These are phyloP conservation scores for Anguilla pacifica DNA, from an alignment of 2,797 vertebrate species.

Conservation along the genomic window DNA sequence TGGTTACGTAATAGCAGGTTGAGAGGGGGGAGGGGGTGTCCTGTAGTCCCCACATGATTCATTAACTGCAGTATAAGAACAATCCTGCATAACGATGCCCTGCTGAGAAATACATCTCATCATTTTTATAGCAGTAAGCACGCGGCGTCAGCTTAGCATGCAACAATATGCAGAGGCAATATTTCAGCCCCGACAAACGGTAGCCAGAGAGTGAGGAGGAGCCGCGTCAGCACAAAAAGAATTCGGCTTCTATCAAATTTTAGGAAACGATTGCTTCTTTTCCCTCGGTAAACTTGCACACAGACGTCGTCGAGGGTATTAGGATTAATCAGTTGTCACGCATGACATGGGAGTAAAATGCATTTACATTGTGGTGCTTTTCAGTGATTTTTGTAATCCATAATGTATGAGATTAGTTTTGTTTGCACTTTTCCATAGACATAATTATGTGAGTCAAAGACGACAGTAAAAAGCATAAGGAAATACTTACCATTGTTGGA, in stretches of 20 bases:
- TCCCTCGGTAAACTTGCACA: not conserved
- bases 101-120: slow-evolving; percentile 25
- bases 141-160: slow-evolving; percentile 24
- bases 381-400: not conserved
- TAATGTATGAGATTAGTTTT: slow-evolving; percentile 17
- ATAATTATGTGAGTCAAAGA: not conserved
- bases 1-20: not conserved
- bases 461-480: not conserved
- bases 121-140: slow-evolving; percentile 13
- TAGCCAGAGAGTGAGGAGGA: slow-evolving; percentile 22
- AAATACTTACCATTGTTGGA: not conserved
- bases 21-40: not conserved
- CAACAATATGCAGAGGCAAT: slow-evolving; percentile 37
- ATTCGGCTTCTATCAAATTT: not conserved
- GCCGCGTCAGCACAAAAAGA: slow-evolving; percentile 30
- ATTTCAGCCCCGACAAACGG: slow-evolving; percentile 38
- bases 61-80: slow-evolving; percentile 17
- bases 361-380: not conserved
- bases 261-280: slow-evolving; percentile 27
- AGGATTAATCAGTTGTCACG: not conserved
- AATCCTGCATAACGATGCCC: slow-evolving; percentile 13
- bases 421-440: not conserved
- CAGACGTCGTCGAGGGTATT: not conserved
- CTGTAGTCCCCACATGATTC: not conserved
- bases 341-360: not conserved